Evolutionary conservation across 2,113 vertebrate genomes (phyloP).

Genomic region (Datnioides undecimradiatus): DNA sequence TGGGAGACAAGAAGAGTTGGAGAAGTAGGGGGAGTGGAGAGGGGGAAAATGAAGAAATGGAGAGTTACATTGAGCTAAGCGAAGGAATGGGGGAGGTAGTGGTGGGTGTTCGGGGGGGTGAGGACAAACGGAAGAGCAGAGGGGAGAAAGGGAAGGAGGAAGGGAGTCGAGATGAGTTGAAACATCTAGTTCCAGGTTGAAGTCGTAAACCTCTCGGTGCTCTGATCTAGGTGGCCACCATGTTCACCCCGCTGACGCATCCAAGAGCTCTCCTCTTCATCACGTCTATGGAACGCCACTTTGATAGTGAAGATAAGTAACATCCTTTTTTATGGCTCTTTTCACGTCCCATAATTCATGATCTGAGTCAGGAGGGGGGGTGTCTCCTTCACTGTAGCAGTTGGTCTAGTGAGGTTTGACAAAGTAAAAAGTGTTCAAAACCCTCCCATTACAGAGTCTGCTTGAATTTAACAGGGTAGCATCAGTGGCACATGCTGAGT

Average conservation of each 20-base stretch:
- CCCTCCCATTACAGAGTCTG: not conserved
- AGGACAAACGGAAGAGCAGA: constrained; percentile 63
- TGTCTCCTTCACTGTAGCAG: constrained; percentile 25
- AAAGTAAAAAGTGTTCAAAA: constrained; percentile 30
- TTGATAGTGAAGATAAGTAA: constrained; percentile 74
- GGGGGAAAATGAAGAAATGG: constrained; percentile 35
- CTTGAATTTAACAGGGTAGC: constrained; percentile 11
- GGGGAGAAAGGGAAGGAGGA: constrained; percentile 58
- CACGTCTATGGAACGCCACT: constrained; percentile 63
- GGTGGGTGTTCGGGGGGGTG: constrained; percentile 20
- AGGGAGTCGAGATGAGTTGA: constrained; percentile 72
- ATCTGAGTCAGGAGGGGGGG: constrained; percentile 46
- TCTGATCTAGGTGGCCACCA: constrained; percentile 82
- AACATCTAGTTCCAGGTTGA: constrained; percentile 80
- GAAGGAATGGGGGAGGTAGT: constrained; percentile 26
- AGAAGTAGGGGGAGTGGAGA: constrained; percentile 56
- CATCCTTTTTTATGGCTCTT: constrained; percentile 69
- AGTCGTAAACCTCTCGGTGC: constrained; percentile 82
- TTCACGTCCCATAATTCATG: constrained; percentile 64
- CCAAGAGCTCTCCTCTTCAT: constrained; percentile 69
- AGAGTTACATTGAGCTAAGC: constrained; percentile 33
- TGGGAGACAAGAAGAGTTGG: constrained; percentile 75
- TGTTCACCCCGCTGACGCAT: constrained; percentile 70
- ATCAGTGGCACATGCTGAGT: not conserved
- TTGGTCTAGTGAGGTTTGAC: constrained; percentile 54